A percentile compares a stretch with the other conserved stretches of the same genome.
phyloP scores from a whole-genome alignment of 2,797 vertebrate species.

The Psittacula echo region DNA sequence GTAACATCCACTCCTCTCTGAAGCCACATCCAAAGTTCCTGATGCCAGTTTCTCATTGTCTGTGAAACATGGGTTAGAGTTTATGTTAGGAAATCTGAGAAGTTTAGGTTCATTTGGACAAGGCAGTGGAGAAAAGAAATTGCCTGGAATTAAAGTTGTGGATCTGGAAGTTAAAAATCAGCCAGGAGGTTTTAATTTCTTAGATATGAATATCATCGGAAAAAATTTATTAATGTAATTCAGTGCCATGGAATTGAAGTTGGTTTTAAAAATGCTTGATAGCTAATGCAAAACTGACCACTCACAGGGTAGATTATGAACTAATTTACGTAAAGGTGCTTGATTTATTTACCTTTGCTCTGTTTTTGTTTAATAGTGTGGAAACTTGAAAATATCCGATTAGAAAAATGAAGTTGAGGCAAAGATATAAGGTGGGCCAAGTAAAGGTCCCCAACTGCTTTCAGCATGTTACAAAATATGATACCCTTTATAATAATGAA shows the following conservation, averaged over 20 bases:
- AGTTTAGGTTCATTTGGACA: not conserved
- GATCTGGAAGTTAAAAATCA: not conserved
- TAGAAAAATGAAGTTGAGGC: not conserved
- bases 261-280: not conserved
- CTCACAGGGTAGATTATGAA: not conserved
- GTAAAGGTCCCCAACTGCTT: not conserved
- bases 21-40: not conserved
- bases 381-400: not conserved
- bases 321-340: not conserved
- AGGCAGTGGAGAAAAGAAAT: not conserved
- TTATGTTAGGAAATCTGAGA: not conserved
- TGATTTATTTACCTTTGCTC: not conserved
- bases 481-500: not conserved
- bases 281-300: not conserved
- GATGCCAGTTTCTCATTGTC: not conserved
- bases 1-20: not conserved
- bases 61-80: not conserved
- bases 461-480: not conserved
- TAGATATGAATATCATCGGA: not conserved
- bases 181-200: not conserved
- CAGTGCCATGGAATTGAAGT: not conserved
- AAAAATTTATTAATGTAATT: not conserved
- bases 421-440: not conserved
- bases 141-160: not conserved
- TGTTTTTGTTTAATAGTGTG: not conserved